Evolutionary conservation across 2,113 vertebrate genomes (phyloP).

Genomic region (Coreoperca whiteheadi): DNA sequence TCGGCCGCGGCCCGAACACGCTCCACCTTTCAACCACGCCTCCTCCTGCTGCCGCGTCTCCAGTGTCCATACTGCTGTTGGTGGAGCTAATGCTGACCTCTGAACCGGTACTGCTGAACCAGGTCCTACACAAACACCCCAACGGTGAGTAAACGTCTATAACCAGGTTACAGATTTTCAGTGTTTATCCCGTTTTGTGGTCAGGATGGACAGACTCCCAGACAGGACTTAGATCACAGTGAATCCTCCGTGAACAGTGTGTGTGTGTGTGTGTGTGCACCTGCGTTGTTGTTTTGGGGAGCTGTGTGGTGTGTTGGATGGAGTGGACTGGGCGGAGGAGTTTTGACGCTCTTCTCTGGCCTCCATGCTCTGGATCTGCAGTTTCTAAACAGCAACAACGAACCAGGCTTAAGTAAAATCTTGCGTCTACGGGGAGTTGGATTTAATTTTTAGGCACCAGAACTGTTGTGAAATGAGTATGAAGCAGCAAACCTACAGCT

Average conservation of each 20-base stretch:
- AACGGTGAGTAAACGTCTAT: not conserved
- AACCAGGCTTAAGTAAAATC: not conserved
- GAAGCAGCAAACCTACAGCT: not conserved
- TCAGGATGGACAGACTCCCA: no score
- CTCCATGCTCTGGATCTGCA: constrained; percentile 92
- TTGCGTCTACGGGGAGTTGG: not conserved
- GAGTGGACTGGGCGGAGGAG: constrained; percentile 91
- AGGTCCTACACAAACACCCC: constrained; percentile 82
- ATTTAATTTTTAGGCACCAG: not conserved
- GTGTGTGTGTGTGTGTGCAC: constrained; percentile 71
- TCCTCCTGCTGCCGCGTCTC: constrained; percentile 28
- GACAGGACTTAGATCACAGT: not conserved
- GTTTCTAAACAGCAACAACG: constrained; percentile 82
- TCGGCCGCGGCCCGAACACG: constrained; percentile 87
- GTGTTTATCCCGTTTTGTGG: not conserved
- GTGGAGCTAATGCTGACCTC: constrained; percentile 80
- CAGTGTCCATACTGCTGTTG: constrained; percentile 83
- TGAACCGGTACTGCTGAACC: constrained; percentile 88
- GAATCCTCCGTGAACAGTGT: not conserved
- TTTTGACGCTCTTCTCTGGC: constrained; percentile 87
- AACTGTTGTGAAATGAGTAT: not conserved
- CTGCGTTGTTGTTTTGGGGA: constrained; percentile 91
- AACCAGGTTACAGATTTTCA: not conserved
- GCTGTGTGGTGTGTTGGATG: constrained; percentile 88
- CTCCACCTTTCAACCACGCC: constrained; percentile 90